Evolutionary conservation across 1,140 invertebrate genomes (phyloP).

Genomic region (Drosophila fuyamai): DNA sequence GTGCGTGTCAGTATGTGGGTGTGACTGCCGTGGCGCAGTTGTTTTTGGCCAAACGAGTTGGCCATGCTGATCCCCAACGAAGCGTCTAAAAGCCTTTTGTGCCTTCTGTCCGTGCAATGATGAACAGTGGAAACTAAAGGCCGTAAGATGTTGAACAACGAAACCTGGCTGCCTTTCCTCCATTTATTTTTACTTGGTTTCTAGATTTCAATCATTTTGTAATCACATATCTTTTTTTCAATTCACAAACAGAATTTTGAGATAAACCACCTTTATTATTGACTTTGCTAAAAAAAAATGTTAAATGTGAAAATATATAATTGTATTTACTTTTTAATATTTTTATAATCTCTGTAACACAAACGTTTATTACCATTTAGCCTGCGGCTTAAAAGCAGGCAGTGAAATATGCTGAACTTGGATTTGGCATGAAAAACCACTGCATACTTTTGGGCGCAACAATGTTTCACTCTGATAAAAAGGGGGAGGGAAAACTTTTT

Average conservation of each 20-base stretch:
- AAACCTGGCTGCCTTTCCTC: too few relatives aligned
- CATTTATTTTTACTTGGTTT: neutral
- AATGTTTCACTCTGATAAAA: neutral
- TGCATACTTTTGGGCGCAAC: slow-evolving; percentile 27
- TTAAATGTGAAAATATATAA: neutral
- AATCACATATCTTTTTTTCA: too few relatives aligned
- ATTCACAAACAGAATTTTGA: too few relatives aligned
- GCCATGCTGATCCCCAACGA: slow-evolving; percentile 33
- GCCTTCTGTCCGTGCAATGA: slow-evolving; percentile 18
- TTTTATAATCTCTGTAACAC: neutral
- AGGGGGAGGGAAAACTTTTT: slow-evolving; percentile 26
- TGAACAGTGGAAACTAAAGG: neutral
- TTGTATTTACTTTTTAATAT: neutral
- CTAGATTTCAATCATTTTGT: too few relatives aligned
- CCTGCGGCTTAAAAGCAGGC: slow-evolving; percentile 28
- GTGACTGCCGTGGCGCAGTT: slow-evolving; percentile 31
- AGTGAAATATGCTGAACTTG: slow-evolving; percentile 18
- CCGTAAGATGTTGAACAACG: slow-evolving; percentile 8
- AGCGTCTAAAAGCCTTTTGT: slow-evolving; percentile 51
- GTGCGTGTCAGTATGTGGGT: slow-evolving; percentile 14
- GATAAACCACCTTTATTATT: too few relatives aligned
- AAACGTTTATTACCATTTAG: neutral
- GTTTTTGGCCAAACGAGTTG: slow-evolving; percentile 29
- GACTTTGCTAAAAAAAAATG: neutral
- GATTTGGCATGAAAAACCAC: neutral